phyloP scores from a whole-genome alignment of 2,888 invertebrate species.

The Diadegma fenestrale region DNA sequence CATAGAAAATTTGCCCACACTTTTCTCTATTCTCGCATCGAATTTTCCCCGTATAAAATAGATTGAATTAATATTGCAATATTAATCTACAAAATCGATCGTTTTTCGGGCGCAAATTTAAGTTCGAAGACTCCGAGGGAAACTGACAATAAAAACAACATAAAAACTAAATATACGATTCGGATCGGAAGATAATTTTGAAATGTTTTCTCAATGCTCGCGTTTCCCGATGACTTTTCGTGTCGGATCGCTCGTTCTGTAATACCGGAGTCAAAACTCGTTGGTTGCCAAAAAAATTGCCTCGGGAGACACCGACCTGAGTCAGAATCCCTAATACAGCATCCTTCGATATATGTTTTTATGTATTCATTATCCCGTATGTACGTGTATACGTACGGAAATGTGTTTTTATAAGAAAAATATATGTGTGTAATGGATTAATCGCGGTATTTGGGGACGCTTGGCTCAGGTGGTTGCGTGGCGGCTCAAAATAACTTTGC shows the following conservation, averaged over 20 bases:
- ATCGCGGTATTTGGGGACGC: slow-evolving; percentile 82
- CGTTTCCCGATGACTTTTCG: slow-evolving; percentile 22
- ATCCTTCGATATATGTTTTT: slow-evolving; percentile 10
- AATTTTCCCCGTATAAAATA: too few species aligned
- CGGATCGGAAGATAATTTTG: neutral
- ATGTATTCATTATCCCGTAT: slow-evolving; percentile 7
- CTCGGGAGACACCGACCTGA: slow-evolving; percentile 63
- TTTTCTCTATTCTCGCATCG: too few species aligned
- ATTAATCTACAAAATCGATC: neutral
- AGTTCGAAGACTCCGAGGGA: neutral
- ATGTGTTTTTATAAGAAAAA: slow-evolving; percentile 10
- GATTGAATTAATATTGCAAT: neutral
- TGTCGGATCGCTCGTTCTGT: slow-evolving; percentile 40
- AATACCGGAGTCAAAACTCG: slow-evolving; percentile 32
- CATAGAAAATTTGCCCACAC: neutral
- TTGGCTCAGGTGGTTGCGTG: slow-evolving; percentile 84
- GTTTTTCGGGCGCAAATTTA: neutral
- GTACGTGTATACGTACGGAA: neutral
- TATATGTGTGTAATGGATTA: slow-evolving; percentile 72
- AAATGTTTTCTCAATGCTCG: slow-evolving; percentile 5
- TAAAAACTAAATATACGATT: neutral
- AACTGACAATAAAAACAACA: neutral
- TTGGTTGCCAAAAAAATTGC: slow-evolving; percentile 49
- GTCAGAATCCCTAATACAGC: slow-evolving; percentile 55
- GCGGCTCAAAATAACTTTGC: slow-evolving; percentile 81